Base-by-base conservation (phyloP, 2,888 invertebrate species). In the Ormyrus pomaceus region DNA sequence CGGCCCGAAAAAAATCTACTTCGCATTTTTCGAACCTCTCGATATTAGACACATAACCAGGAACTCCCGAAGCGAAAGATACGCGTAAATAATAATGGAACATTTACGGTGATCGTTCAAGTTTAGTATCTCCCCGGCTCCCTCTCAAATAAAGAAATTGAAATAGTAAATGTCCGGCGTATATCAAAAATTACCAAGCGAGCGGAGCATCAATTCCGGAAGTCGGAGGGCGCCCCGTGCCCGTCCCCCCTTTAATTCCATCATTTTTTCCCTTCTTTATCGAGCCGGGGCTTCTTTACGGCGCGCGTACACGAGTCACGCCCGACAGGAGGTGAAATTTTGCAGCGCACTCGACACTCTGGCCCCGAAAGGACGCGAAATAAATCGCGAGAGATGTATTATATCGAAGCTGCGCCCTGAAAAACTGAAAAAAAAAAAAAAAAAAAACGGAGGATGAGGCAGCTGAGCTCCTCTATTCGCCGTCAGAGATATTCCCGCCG, bases 311-410 rank as follows among this genome's bases (percentile, higher is more conserved):
- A 46, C 9, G 50, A 19, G 19, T 59, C 59, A 11, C 46, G 56
- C 72, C 34, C 62, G 76, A 71, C 74, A 74, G 81, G 75, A 78
- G 56, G 78, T 61, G 50, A 81, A 78, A 81, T 81, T 81, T 78
- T 55, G 34, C 56, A 78, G 75, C 75, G 71, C 78, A 78, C 78
- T 78, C 71, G 75, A 70, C 77, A 70, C 65, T 78, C 70, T 65
- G 53, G 65, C 7, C 13, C 51, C 48, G 70, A 77, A 62, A 75
- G 64, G 68, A 64, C 68, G 61, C 71, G 71, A 70, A 71, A 76
- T 81, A 75, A 78, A 81, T 81, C 76, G 68, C 69, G 56, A 78
- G 55, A 79, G 72, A 81, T 81, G 72, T 76, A 79, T 68, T 66
- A 65, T 71, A 75, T 65, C 59, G 19, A 51, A 11, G 59, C 34